These are phyloP conservation scores for Karalla daura DNA, from an alignment of 2,797 vertebrate species.

Conservation along the genomic window DNA sequence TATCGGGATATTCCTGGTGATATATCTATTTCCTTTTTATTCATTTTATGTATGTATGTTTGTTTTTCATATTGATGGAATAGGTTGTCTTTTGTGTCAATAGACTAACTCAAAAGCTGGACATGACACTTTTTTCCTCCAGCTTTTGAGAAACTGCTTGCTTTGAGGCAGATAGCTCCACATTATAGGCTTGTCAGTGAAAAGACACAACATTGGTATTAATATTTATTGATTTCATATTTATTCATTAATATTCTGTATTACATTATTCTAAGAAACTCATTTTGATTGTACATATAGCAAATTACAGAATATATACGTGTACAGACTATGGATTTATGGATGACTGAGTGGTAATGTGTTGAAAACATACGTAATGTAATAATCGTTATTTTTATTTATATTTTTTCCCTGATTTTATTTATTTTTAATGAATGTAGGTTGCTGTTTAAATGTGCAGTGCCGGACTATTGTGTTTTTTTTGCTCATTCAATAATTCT, in stretches of 20 bases:
- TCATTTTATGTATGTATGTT: background rate
- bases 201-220: too few species aligned
- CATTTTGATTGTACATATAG: too few species aligned
- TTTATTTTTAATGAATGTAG: conserved; percentile 41
- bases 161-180: background rate
- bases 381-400: too few species aligned
- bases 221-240: too few species aligned
- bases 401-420: conserved; percentile 6
- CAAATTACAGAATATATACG: too few species aligned
- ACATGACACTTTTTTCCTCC: background rate
- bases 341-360: too few species aligned
- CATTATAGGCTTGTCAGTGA: background rate
- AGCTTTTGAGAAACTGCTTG: background rate
- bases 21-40: background rate
- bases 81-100: background rate
- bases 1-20: background rate
- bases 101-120: background rate
- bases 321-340: too few species aligned
- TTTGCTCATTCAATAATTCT: conserved; percentile 80
- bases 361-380: too few species aligned
- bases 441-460: conserved; percentile 16
- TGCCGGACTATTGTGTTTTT: conserved; percentile 37
- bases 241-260: too few species aligned
- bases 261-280: too few species aligned
- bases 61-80: background rate